These are phyloP conservation scores for Lagodon rhomboides DNA, from an alignment of 2,797 vertebrate genomes.

Conservation along the genomic window DNA sequence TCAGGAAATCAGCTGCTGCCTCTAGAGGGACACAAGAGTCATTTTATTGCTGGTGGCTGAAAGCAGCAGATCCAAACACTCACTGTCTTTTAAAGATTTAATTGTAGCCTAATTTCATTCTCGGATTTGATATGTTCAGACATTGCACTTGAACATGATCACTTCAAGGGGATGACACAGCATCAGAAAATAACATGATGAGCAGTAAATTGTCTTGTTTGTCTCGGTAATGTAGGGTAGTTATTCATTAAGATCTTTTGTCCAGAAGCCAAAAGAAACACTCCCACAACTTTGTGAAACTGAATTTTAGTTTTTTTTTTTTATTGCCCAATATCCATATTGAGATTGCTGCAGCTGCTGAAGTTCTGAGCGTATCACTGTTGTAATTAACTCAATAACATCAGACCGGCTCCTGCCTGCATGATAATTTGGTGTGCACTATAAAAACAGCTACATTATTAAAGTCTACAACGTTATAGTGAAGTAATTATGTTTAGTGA, in stretches of 20 bases:
- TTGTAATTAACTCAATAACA: neutral
- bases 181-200: neutral
- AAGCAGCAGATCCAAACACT: neutral
- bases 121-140: neutral
- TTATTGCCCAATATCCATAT: too few relatives aligned
- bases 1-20: conserved; percentile 10
- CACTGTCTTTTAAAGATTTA: neutral
- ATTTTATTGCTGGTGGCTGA: neutral
- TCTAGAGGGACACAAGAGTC: conserved; percentile 34
- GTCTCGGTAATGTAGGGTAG: neutral
- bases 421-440: neutral
- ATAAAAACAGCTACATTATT: neutral
- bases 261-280: neutral
- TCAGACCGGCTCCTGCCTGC: neutral
- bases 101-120: neutral
- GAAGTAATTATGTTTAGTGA: neutral
- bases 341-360: too few relatives aligned
- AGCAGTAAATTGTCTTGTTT: conserved; percentile 11
- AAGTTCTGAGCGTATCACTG: neutral
- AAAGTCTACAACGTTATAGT: neutral
- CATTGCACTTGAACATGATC: neutral
- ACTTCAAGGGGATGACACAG: neutral
- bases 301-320: too few relatives aligned
- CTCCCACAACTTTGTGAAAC: too few relatives aligned
- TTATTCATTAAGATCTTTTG: conserved; percentile 14